Evolutionary conservation across 2,113 vertebrate species (phyloP).

Genomic region (Hippocampus guttulatus): DNA sequence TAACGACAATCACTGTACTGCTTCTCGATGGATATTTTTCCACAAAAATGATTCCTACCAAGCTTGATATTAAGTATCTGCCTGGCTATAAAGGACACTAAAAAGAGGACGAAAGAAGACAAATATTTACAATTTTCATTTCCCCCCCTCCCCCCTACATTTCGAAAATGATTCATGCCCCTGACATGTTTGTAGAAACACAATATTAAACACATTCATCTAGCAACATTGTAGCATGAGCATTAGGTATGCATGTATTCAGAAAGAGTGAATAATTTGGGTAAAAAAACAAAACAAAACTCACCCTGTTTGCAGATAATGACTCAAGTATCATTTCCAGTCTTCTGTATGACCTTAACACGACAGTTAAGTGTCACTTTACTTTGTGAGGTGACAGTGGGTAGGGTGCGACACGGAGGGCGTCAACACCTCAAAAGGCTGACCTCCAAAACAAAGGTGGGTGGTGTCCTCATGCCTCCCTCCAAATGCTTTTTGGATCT

Average conservation of each 20-base stretch:
- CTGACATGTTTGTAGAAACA: neutral
- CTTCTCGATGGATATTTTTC: too few relatives aligned
- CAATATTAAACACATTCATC: neutral
- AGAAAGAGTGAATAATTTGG: neutral
- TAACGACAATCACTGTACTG: too few relatives aligned
- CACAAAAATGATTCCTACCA: too few relatives aligned
- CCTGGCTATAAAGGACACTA: too few relatives aligned
- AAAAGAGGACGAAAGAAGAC: too few relatives aligned
- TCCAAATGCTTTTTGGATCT: constrained; percentile 48
- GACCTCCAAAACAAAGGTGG: constrained; percentile 30
- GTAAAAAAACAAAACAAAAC: neutral
- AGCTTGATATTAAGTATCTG: too few relatives aligned
- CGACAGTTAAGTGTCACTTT: constrained; percentile 41
- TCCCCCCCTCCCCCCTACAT: too few relatives aligned
- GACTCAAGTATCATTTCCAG: neutral
- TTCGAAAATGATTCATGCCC: too few relatives aligned
- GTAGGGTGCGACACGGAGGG: constrained; percentile 33
- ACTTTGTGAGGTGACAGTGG: constrained; percentile 32
- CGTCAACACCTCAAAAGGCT: constrained; percentile 47
- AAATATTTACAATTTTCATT: too few relatives aligned
- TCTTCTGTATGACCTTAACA: constrained; percentile 48
- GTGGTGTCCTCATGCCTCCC: constrained; percentile 39
- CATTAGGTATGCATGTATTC: neutral
- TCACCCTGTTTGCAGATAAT: constrained; percentile 50
- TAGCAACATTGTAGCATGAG: neutral